A percentile compares a stretch with the other conserved stretches of the same genome.
phyloP scores from a whole-genome alignment of 2,888 invertebrate genomes.

The Chrysolina americana region DNA sequence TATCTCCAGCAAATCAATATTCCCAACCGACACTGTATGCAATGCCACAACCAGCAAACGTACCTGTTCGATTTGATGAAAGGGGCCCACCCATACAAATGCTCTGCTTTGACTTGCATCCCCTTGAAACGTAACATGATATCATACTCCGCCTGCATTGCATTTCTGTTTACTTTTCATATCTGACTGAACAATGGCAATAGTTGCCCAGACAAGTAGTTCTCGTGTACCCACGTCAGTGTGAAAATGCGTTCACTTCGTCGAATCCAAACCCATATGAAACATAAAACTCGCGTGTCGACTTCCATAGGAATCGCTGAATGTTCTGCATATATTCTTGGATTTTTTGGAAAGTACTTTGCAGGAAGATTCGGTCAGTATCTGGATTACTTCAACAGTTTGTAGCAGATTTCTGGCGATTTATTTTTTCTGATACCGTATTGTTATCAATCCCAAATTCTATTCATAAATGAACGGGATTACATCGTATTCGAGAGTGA shows the following conservation, averaged over 20 bases:
- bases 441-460: too few species aligned
- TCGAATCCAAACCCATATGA: background rate
- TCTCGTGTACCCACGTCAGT: conserved; percentile 12
- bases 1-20: background rate
- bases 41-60: conserved; percentile 3
- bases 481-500: too few species aligned
- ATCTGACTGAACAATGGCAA: conserved; percentile 67
- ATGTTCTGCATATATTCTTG: background rate
- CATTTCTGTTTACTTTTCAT: conserved; percentile 68
- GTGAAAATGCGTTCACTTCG: conserved; percentile 7
- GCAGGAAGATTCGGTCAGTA: too few species aligned
- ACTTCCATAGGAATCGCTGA: background rate
- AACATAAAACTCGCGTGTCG: background rate
- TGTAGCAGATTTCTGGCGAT: too few species aligned
- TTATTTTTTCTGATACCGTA: too few species aligned
- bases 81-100: conserved; percentile 53
- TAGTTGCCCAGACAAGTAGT: conserved; percentile 59
- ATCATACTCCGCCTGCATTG: conserved; percentile 57
- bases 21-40: conserved; percentile 6
- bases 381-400: too few species aligned
- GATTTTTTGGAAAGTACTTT: too few species aligned
- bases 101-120: conserved; percentile 59
- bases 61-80: conserved; percentile 48
- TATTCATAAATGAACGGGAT: too few species aligned
- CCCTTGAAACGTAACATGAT: conserved; percentile 66